phyloP scores from a whole-genome alignment of 2,888 invertebrate genomes.

The Apoderus coryli region DNA sequence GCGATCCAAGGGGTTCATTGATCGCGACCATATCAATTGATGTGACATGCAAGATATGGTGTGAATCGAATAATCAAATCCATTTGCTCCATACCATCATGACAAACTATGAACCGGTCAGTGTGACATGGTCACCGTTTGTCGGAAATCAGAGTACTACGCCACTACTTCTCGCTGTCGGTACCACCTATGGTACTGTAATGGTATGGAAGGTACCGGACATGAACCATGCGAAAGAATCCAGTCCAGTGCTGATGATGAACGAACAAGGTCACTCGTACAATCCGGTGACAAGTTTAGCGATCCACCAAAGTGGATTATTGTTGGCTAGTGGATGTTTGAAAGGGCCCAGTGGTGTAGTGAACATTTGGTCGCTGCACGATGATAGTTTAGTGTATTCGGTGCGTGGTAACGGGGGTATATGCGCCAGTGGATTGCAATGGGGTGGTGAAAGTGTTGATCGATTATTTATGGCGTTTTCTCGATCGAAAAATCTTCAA shows the following conservation, averaged over 20 bases:
- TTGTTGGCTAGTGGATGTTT: conserved; percentile 40
- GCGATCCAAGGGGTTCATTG: conserved; percentile 36
- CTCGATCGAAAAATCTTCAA: conserved; percentile 38
- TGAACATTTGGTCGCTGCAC: conserved; percentile 46
- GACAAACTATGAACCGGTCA: conserved; percentile 35
- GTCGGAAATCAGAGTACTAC: conserved; percentile 29
- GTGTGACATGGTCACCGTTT: conserved; percentile 39
- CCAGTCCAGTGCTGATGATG: conserved; percentile 21
- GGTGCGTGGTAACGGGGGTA: conserved; percentile 36
- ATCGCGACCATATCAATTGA: conserved; percentile 38
- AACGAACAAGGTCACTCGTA: conserved; percentile 39
- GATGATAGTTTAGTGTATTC: conserved; percentile 42
- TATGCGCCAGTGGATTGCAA: conserved; percentile 32
- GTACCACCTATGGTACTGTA: conserved; percentile 38
- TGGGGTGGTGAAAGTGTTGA: conserved; percentile 37
- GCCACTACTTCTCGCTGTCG: conserved; percentile 35
- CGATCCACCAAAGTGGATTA: conserved; percentile 37
- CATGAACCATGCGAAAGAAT: conserved; percentile 19
- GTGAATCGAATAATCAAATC: conserved; percentile 30
- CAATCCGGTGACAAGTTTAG: conserved; percentile 36
- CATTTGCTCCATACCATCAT: conserved; percentile 31
- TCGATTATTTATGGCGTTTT: conserved; percentile 38
- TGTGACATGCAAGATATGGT: conserved; percentile 35
- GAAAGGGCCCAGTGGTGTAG: conserved; percentile 34
- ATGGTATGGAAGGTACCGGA: conserved; percentile 33